Conservation (phyloP, 2,888 invertebrate species). For the Orchesella flavescens region DNA sequence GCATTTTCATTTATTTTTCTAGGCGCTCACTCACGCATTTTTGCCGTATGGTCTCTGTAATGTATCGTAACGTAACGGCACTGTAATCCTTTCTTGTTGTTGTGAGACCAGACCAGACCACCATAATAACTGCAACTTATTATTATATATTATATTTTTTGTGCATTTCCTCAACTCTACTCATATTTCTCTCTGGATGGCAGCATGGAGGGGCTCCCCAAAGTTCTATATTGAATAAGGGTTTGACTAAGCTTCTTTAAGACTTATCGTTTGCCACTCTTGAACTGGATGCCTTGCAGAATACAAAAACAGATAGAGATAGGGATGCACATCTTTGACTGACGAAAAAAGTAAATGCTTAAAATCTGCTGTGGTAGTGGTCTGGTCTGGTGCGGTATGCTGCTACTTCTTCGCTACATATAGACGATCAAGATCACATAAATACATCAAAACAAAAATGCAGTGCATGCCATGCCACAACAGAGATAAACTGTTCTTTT, state of each 20-base stretch:
- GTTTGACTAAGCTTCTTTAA: slow-evolving; percentile 45
- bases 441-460: slow-evolving; percentile 1
- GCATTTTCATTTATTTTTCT: slow-evolving; percentile 35
- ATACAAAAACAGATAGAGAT: slow-evolving; percentile 31
- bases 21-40: background rate
- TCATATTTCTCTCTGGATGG: slow-evolving; percentile 18
- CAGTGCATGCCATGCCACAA: background rate
- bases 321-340: too few relatives aligned
- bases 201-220: background rate
- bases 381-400: too few relatives aligned
- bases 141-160: slow-evolving; percentile 25
- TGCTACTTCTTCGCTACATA: background rate
- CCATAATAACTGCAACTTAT: slow-evolving; percentile 48
- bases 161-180: slow-evolving; percentile 45
- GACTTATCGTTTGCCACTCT: slow-evolving; percentile 49
- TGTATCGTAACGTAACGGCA: slow-evolving; percentile 5
- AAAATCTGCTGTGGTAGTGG: too few relatives aligned
- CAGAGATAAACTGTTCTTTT: slow-evolving; percentile 31
- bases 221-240: background rate
- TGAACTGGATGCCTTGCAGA: slow-evolving; percentile 26
- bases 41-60: slow-evolving; percentile 9
- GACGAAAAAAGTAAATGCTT: too few relatives aligned
- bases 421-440: slow-evolving; percentile 45
- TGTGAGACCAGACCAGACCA: background rate
- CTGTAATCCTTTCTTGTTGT: slow-evolving; percentile 14